phyloP scores from a whole-genome alignment of 2,113 vertebrate species.

The Caranx melampygus region DNA sequence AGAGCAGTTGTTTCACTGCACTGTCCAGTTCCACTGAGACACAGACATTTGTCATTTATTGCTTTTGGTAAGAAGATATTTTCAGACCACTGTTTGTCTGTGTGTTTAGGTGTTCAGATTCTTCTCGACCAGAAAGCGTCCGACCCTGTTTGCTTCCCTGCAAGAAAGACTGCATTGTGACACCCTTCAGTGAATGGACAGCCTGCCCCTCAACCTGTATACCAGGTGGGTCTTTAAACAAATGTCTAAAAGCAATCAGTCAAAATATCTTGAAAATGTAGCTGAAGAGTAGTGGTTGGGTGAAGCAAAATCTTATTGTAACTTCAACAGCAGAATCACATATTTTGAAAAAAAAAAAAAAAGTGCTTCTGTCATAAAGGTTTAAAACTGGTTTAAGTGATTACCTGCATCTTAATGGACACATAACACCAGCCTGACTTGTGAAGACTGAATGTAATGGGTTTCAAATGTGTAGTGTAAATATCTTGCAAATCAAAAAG shows the following conservation, averaged over 20 bases:
- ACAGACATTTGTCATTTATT: constrained; percentile 58
- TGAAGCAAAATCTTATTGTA: too few species aligned
- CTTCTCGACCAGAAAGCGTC: constrained; percentile 84
- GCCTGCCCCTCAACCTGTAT: constrained; percentile 87
- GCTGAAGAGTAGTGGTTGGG: too few species aligned
- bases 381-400: constrained; percentile 40
- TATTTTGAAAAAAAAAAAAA: background rate
- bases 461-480: constrained; percentile 38
- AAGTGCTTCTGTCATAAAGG: too few species aligned
- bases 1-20: constrained; percentile 55
- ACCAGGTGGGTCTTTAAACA: constrained; percentile 81
- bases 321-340: too few species aligned
- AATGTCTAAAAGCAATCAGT: background rate
- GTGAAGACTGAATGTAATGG: constrained; percentile 69
- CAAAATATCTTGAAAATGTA: background rate
- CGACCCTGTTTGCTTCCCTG: constrained; percentile 90
- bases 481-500: constrained; percentile 60
- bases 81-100: constrained; percentile 43
- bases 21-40: constrained; percentile 10
- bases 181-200: constrained; percentile 96
- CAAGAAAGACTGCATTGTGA: constrained; percentile 92
- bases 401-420: too few species aligned
- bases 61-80: constrained; percentile 29
- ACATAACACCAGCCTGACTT: constrained; percentile 56
- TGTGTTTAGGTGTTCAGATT: constrained; percentile 90